These are phyloP conservation scores for Rhyacichthys aspro DNA, from an alignment of 2,797 vertebrate species.

Conservation along the genomic window DNA sequence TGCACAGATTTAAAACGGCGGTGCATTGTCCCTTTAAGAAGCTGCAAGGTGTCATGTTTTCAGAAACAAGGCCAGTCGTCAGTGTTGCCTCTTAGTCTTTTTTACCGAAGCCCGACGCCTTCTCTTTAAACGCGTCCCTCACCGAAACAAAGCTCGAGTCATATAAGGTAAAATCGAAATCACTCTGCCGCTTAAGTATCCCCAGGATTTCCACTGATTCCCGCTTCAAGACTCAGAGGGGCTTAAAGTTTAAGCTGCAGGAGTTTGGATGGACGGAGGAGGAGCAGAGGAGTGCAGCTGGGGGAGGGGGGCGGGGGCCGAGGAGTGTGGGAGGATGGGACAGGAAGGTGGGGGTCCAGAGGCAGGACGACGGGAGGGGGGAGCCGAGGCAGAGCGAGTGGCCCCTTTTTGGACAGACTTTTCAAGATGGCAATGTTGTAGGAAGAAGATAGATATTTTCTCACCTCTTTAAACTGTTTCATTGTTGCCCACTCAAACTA, in stretches of 20 bases:
- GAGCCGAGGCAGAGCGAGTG: not conserved
- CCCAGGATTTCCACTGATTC: slow-evolving; percentile 7
- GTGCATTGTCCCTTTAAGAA: slow-evolving; percentile 32
- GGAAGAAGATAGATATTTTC: no score
- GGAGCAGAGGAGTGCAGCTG: not conserved
- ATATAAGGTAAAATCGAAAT: not conserved
- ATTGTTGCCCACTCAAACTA: no score
- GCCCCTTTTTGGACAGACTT: not conserved
- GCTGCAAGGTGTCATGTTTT: slow-evolving; percentile 29
- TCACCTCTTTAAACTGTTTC: no score
- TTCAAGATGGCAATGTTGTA: not conserved
- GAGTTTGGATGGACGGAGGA: slow-evolving; percentile 15
- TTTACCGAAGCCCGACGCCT: not conserved
- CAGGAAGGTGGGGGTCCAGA: slow-evolving; percentile 1
- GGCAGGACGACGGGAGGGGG: not conserved
- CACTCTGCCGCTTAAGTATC: not conserved
- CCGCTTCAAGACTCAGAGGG: not conserved
- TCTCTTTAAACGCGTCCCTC: not conserved
- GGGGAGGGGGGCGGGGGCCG: not conserved
- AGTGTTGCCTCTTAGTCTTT: slow-evolving; percentile 4
- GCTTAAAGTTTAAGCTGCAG: slow-evolving; percentile 25
- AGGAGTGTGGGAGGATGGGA: slow-evolving; percentile 9
- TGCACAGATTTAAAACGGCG: not conserved
- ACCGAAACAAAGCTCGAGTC: not conserved
- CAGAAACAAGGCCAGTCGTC: slow-evolving; percentile 43